Base-by-base conservation (phyloP, 2,113 vertebrate genomes). In the Pholis gunnellus region DNA sequence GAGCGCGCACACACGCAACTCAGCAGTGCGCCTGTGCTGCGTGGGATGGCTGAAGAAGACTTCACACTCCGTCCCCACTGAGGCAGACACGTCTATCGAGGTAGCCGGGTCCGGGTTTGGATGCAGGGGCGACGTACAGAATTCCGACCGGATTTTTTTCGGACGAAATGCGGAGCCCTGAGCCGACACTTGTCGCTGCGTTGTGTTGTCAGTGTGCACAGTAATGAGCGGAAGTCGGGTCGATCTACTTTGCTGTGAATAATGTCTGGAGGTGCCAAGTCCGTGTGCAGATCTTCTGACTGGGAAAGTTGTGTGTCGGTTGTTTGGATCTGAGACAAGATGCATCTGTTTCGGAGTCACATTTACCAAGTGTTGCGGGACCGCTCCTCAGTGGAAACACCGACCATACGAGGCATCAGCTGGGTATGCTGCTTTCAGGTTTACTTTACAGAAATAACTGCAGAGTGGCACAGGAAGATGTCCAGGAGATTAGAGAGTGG, bases 331-430 rank as follows among this genome's bases (percentile, higher is more conserved):
- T 66, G 61, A 77, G 88, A 78, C 87, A 95, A 95, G 84, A 97
- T 98, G 97, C 96, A 97, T 94, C 93, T 97, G 79, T 96, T 98
- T 89, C 95, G 97, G 86, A 98, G 94, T 94, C 96, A 95, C 82
- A 95, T 95, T 87, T 99, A 99, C 89, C 96, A 95, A 89, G 95
- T 99, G 88, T 95, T 96, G 82, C 95, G 97, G 14, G 94, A 96
- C 75, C 95, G 94, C 9, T 91, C 61, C 77, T 88, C 92, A 17
- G 88, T 77, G 83, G 93, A 93, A 6, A 91, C 94, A 46, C 85
- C 93, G 89, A 83, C 85, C 68, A 95, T 98, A 83, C 95, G 95
- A 88, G 97, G 97, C 40, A 96, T 98, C 88, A 96, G 96, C 80
- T 98, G 97, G 97, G 97, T 97, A 95, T 85, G 94, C 68, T 40